Evolutionary conservation across 2,113 vertebrate genomes (phyloP).

Genomic region (Triplophysa tibetana): DNA sequence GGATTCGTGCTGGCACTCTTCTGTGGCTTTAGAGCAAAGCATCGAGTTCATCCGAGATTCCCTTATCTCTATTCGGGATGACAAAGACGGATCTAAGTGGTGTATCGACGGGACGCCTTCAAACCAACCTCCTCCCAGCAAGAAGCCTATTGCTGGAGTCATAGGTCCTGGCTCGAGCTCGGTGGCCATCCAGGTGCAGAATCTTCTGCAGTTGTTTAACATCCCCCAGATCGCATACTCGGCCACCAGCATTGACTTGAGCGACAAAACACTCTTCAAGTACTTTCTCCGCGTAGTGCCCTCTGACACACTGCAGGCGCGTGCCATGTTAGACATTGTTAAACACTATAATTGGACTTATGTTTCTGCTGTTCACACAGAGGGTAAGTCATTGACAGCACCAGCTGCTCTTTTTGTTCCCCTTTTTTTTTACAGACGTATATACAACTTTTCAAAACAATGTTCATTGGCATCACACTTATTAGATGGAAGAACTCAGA

Average conservation of each 20-base stretch:
- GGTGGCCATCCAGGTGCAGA: constrained; percentile 98
- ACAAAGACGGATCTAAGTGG: constrained; percentile 87
- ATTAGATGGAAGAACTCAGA: no score
- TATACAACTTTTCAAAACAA: neutral
- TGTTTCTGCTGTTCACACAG: constrained; percentile 96
- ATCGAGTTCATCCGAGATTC: constrained; percentile 99
- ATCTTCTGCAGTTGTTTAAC: constrained; percentile 96
- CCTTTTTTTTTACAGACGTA: neutral
- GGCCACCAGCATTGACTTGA: constrained; percentile 96
- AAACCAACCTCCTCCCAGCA: constrained; percentile 78
- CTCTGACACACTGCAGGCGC: constrained; percentile 93
- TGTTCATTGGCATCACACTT: neutral
- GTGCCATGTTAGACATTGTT: constrained; percentile 96
- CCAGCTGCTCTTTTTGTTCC: neutral
- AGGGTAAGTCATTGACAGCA: constrained; percentile 81
- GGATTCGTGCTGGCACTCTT: constrained; percentile 98
- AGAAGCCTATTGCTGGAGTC: constrained; percentile 96
- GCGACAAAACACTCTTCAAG: constrained; percentile 96
- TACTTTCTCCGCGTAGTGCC: constrained; percentile 97
- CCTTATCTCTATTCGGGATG: constrained; percentile 94
- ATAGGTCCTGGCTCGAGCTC: constrained; percentile 99
- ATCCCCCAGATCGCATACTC: constrained; percentile 99
- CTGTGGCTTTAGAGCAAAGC: constrained; percentile 96
- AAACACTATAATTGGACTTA: constrained; percentile 99
- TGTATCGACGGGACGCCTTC: constrained; percentile 87